Base-by-base conservation (phyloP, 1,140 invertebrate species). In the Dendrolimus punctatus region DNA sequence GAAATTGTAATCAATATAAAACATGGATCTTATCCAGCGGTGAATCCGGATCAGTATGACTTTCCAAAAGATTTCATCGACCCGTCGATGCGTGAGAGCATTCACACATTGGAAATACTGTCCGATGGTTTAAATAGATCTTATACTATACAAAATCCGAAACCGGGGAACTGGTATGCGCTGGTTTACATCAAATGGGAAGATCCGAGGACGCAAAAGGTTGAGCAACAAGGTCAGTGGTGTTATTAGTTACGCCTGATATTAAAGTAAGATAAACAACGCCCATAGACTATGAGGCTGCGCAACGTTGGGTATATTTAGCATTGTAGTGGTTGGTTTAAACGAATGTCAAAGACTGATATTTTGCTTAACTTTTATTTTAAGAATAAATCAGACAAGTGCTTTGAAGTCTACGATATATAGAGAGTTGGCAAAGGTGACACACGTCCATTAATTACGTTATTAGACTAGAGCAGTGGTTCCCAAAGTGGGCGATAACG, bases 131-230 rank as follows among this genome's bases (percentile, higher is more conserved):
- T 53, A 10, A 84, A 81, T 53, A 66, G 44, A 9, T 76, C 73
- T 1, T 82, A 75, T 55, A 64, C 68, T 2, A 68, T 86, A 53
- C 46, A 48, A 10, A 80, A 80, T 52, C 94, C 94, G 0, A 79
- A 90, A 6, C 89, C 93, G 0, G 94, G 94, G 3, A 91, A 91
- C 64, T 96, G 94, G 93, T 96, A 92, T 84, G 92, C 91, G 1
- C 89, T 93, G 39, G 92, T 92, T 5, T 95, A 94, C 80, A 85
- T 94, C 54, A 90, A 92, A 39, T 94, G 92, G 91, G 87, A 89
- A 36, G 91, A 94, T 88, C 93, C 93, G 6, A 89, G 90, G 63
- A 88, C 88, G 38, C 90, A 91, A 56, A 90, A 90, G 62, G 93
- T 94, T 60, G 90, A 90, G 60, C 93, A 94, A 62, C 89, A 93